Base-by-base conservation (phyloP, 2,888 invertebrate species). In the Adelognathus sp. region DNA sequence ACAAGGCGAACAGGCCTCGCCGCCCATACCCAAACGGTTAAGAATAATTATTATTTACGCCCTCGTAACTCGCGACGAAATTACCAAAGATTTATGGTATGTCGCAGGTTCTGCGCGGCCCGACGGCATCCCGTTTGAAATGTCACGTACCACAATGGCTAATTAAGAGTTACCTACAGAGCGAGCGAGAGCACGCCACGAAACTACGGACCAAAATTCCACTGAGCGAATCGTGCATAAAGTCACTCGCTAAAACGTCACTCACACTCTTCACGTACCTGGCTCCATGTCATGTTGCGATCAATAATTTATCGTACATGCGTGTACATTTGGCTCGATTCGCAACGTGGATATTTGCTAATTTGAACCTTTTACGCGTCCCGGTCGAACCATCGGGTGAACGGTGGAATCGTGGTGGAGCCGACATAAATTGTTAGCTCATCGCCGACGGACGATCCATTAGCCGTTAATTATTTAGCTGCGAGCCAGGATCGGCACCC, bases 11-110 rank as follows among this genome's bases (percentile, higher is more conserved):
- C 39, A 44, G 21, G 44, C 4, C 27, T 24, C 60, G 44, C 70
- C 33, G 16, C 39, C 63, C 70, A 63, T 76, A 54, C 75, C 44
- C 75, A 56, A 76, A 76, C 75, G 56, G 75, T 76, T 79, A 76
- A 76, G 79, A 80, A 80, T 80, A 80, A 80, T 79, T 79, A 79
- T 79, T 79, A 76, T 76, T 80, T 79, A 78, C 80, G 75, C 66
- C 78, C 75, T 74, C 79, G 75, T 80, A 75, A 80, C 79, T 80
- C 75, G 27, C 14, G 36, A 69, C 78, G 78, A 73, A 70, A 77
- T 80, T 67, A 67, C 73, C 27, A 56, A 80, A 69, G 80, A 80
- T 80, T 80, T 80, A 80, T 77, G 50, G 75, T 52, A 70, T 29
- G 75, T 21, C 61, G 70, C 33, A 16, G 61, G 63, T 44, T 54